A percentile compares a stretch with the other conserved stretches of the same genome.
Conservation (phyloP, 2,797 vertebrate species). For the Lutra lutra region DNA sequence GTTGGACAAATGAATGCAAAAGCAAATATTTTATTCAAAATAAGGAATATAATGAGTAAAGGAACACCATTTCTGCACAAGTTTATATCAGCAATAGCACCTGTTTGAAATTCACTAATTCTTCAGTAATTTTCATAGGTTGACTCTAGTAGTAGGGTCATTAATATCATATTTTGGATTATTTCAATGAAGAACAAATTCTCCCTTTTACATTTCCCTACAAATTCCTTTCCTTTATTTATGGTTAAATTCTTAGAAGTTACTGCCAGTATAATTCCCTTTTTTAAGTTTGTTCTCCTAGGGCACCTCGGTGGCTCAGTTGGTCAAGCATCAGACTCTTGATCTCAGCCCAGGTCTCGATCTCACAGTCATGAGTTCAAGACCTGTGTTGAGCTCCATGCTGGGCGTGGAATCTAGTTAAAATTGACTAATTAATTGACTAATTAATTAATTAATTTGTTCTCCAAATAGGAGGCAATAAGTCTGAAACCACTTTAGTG, state of each 20-base stretch:
- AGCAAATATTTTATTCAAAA: slow-evolving; percentile 6
- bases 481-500: not conserved
- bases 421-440: not conserved
- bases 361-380: not conserved
- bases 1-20: not conserved
- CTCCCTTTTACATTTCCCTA: not conserved
- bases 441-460: not conserved
- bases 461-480: not conserved
- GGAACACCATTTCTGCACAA: not conserved
- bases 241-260: not conserved
- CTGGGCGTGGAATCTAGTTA: not conserved
- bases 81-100: not conserved
- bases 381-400: not conserved
- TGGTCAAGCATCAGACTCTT: not conserved
- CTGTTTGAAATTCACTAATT: not conserved
- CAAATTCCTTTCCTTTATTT: not conserved
- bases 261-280: not conserved
- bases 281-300: not conserved
- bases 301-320: not conserved
- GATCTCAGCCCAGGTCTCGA: not conserved
- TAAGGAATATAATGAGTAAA: not conserved
- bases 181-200: not conserved
- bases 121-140: not conserved
- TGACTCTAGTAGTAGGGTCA: not conserved
- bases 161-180: not conserved